Evolutionary conservation across 2,113 vertebrate genomes (phyloP).

Genomic region (Machaerirhynchus nigripectus): DNA sequence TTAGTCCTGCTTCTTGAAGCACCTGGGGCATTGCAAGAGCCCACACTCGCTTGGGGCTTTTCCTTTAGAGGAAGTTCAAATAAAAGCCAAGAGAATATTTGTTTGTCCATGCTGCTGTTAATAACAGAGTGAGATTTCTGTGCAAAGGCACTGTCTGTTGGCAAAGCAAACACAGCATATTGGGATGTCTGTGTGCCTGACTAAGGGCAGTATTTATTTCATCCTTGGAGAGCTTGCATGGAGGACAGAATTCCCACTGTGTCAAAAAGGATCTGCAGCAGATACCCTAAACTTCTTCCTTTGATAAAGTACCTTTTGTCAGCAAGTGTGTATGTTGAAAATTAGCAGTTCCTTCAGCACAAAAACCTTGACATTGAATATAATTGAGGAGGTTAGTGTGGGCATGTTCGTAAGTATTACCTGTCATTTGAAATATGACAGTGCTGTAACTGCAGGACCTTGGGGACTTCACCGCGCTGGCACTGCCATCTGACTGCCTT

Average conservation of each 20-base stretch:
- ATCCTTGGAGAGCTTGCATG: not conserved
- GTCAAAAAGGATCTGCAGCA: constrained; percentile 19
- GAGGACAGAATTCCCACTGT: not conserved
- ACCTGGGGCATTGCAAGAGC: not conserved
- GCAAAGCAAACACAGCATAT: not conserved
- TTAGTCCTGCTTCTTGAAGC: not conserved
- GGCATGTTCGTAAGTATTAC: constrained; percentile 69
- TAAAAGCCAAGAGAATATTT: not conserved
- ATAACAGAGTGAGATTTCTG: not conserved
- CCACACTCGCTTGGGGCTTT: not conserved
- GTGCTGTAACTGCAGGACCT: constrained; percentile 71
- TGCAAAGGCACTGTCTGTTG: not conserved
- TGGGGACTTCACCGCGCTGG: constrained; percentile 64
- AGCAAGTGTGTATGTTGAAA: constrained; percentile 57
- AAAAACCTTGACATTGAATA: constrained; percentile 77
- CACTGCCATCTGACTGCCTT: constrained; percentile 72
- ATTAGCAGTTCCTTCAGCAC: constrained; percentile 67
- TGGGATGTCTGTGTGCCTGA: not conserved
- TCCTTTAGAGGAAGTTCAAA: not conserved
- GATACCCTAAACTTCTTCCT: constrained; percentile 22
- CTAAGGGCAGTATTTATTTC: constrained; percentile 11
- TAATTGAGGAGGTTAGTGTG: constrained; percentile 75
- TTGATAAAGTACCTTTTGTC: constrained; percentile 63
- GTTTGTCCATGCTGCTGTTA: not conserved
- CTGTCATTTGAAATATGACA: constrained; percentile 82